A percentile compares a stretch with the other conserved stretches of the same genome.
Evolutionary conservation across 2,797 vertebrate species (phyloP).

Genomic region (Uromys caudimaculatus): DNA sequence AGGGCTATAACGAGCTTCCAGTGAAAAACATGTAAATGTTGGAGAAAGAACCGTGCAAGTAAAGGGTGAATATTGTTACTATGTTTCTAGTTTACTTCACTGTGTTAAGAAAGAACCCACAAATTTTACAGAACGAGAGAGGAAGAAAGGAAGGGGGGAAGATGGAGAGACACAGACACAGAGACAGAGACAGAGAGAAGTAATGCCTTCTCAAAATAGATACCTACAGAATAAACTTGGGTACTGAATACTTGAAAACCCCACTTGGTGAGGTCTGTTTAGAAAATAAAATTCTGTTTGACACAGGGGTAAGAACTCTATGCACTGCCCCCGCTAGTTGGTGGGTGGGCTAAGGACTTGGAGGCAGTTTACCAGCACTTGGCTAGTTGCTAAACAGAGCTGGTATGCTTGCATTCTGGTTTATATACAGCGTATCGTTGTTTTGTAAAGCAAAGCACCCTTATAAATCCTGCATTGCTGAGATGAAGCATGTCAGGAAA

Average conservation of each 20-base stretch:
- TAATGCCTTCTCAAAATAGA: slow-evolving; percentile 29
- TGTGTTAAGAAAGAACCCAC: neutral
- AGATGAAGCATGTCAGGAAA: slow-evolving; percentile 81
- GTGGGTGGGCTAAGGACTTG: slow-evolving; percentile 89
- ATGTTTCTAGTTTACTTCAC: slow-evolving; percentile 15
- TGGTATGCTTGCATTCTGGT: slow-evolving; percentile 88
- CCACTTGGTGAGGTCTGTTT: slow-evolving; percentile 39
- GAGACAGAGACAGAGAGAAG: neutral
- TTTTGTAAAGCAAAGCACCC: slow-evolving; percentile 83
- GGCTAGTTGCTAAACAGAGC: slow-evolving; percentile 89
- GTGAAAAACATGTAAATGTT: neutral
- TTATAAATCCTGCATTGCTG: slow-evolving; percentile 86
- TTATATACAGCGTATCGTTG: slow-evolving; percentile 87
- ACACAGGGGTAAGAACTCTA: slow-evolving; percentile 85
- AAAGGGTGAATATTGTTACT: neutral
- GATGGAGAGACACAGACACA: neutral
- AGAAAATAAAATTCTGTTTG: slow-evolving; percentile 78
- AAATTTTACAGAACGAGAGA: neutral
- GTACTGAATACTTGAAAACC: slow-evolving; percentile 10
- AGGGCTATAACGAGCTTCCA: neutral
- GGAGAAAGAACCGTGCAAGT: neutral
- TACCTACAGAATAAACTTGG: slow-evolving; percentile 15
- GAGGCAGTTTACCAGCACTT: slow-evolving; percentile 88
- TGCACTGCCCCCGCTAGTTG: slow-evolving; percentile 81
- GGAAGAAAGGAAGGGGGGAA: no score